Evolutionary conservation across 2,113 vertebrate genomes (phyloP), one percentile per base, ranked within the genome.

Genomic region (Talpa occidentalis): DNA sequence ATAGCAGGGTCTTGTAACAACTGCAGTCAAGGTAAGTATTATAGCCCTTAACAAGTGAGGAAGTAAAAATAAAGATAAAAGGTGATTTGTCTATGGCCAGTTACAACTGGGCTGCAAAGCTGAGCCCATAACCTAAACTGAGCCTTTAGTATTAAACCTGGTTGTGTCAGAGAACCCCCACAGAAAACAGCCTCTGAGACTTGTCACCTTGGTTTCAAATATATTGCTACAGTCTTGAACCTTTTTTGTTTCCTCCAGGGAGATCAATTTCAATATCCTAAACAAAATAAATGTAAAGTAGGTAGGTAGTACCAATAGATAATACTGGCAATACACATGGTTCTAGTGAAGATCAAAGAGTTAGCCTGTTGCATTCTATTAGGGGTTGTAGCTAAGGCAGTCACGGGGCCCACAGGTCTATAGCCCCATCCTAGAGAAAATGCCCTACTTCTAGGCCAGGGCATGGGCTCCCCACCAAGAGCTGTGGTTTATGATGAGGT

Each of bases 21-120:
- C 42, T 81, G 2, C 11, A 28, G 42, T 91, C 56, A 62, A 74
- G 35, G 3, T 40, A 92, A 74, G 24, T 78, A 73, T 86, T 86
- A 90, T 37, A 77, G 76, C 35, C 28, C 52, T 87, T 67, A 72
- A 77, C 47, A 83, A 90, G 69, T 67, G 6, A 92, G 40, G 30
- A 91, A 83, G 56, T 47, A 86, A 60, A 78, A 80, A 30, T 17
- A 80, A 72, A 89, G 74, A 67, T 72, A 81, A 91, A 95, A 91
- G 15, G 54, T 60, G 40, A 91, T 69, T 91, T 91, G 9, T 85
- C 47, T 77, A 44, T 35, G 21, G 56, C 81, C 47, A 78, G 6
- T 59, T 8, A 81, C 21, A 91, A 59, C 28, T 80, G 35, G 73
- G 26, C 15, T 47, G 14, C 22, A 93, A 96, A 83, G 77, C 87